Evolutionary conservation across 2,113 vertebrate species (phyloP), one percentile per base, ranked within the genome.

Genomic region (Aspiorhynchus laticeps): DNA sequence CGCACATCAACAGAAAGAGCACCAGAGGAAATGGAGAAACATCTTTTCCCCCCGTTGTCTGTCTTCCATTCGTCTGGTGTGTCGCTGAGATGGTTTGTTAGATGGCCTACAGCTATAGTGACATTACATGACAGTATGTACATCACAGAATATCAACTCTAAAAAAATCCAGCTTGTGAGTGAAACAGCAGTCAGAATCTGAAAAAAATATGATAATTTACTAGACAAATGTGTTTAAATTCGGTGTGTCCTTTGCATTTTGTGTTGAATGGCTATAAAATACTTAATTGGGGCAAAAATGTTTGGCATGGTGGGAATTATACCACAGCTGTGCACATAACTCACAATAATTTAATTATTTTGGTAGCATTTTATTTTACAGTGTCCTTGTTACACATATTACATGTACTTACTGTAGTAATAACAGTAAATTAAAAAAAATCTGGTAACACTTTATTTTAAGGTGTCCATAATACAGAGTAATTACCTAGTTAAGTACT

Each of bases 1-100:
- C 67, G 24, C 41, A 51, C 73, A 77, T 85, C 82, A 87, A 87
- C 83, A 53, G 46, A 53, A 85, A 73, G 73, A 83, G 48, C 69
- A 69, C 59, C 41, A 33, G 78, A 61, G 59, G 53, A 84, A 87
- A 87, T 71, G 56, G 12, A 59, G 24, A 69, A 67, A 59, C n/a
- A 14, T 63, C 33, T 19, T 46, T 53, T 41, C 0, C 78, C 69
- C 73, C 15, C 4, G 8, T 86, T 86, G 51, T 56, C 59, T 51
- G 53, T 59, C 51, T 61, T 63, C 24, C 7, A n/a, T 61, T 63
- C 33, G 21, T 73, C 43, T 83, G 63, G 19, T 48, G 63, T 71
- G 43, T 51, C 24, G 21, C 28, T 69, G 41, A 51, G 67, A 56
- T 38, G 33, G 51, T 51, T 78, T 33, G 43, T 78, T 33, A 17